These are phyloP conservation scores for Harlomillsia oculata DNA, from an alignment of 1,140 invertebrate species.

Conservation along the genomic window DNA sequence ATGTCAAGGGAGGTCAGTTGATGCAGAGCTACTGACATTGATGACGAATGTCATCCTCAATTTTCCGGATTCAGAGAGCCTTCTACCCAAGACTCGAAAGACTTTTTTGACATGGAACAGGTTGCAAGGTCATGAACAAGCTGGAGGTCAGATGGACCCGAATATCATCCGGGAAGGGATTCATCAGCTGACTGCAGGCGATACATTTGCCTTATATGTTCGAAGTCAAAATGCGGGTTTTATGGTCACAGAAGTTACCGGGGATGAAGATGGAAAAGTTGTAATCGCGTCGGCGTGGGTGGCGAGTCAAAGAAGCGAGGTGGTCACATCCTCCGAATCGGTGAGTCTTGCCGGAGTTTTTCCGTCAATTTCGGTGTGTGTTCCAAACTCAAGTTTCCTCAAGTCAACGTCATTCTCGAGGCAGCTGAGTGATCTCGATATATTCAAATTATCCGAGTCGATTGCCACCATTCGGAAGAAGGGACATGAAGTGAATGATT, in stretches of 20 bases:
- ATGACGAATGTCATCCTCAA: background rate
- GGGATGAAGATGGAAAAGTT: background rate
- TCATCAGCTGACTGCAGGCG: background rate
- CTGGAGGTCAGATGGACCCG: too few species aligned
- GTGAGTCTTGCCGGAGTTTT: background rate
- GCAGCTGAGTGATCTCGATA: background rate
- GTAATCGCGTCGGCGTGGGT: constrained; percentile 6
- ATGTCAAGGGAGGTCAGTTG: too few species aligned
- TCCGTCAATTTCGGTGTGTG: constrained; percentile 1
- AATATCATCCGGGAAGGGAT: background rate
- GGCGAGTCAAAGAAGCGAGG: background rate
- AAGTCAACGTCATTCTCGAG: background rate
- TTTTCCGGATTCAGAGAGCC: background rate
- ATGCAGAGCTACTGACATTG: background rate
- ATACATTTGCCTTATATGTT: constrained; percentile 10
- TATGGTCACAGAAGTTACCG: background rate
- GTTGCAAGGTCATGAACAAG: background rate
- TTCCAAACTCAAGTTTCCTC: background rate
- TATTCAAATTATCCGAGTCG: background rate
- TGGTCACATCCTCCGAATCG: background rate
- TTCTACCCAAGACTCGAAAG: background rate
- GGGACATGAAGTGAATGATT: background rate
- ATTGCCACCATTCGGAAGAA: background rate
- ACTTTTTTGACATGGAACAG: constrained; percentile 4
- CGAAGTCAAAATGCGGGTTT: constrained; percentile 5